These are phyloP conservation scores for Silurus lanzhouensis DNA, from an alignment of 2,797 vertebrate species.

Conservation along the genomic window DNA sequence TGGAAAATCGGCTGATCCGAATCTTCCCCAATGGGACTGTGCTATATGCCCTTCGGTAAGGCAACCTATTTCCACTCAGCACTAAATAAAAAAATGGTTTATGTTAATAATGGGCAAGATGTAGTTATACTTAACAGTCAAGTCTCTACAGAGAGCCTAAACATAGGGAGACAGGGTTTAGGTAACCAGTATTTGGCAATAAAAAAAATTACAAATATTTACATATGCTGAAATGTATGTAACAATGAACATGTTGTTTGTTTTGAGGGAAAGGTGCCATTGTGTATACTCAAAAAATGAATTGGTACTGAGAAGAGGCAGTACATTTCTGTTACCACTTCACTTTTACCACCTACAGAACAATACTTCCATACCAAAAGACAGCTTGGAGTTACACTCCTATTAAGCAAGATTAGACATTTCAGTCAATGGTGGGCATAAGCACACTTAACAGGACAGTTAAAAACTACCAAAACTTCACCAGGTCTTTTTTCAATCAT, in stretches of 20 bases:
- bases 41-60: constrained; percentile 84
- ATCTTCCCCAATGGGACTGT: constrained; percentile 92
- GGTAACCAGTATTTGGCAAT: neutral
- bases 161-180: neutral
- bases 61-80: neutral
- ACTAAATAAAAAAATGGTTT: neutral
- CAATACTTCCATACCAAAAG: neutral
- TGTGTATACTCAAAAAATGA: neutral
- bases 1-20: constrained; percentile 89
- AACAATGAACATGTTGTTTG: neutral
- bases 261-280: neutral
- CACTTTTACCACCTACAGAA: neutral
- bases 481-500: neutral
- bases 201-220: too few relatives aligned
- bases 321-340: neutral
- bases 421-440: neutral
- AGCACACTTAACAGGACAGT: neutral
- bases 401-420: neutral
- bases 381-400: neutral
- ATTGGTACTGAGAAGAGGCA: neutral
- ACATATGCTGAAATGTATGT: too few relatives aligned
- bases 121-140: neutral
- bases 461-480: neutral
- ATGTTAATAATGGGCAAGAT: neutral
- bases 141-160: neutral